phyloP scores from a whole-genome alignment of 2,888 invertebrate species.

The Spodoptera picta region DNA sequence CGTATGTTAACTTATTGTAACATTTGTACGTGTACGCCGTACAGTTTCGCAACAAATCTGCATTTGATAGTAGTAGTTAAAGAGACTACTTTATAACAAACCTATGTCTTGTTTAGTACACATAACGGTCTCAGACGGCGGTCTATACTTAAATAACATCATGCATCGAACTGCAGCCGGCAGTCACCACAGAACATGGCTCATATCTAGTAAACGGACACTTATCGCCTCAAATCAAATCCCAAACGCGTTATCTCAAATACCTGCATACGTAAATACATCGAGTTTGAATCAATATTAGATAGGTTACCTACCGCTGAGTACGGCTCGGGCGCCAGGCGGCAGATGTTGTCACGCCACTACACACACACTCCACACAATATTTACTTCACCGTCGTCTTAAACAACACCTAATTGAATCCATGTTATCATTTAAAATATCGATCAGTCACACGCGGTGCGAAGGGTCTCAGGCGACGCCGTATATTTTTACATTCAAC shows the following conservation, averaged over 20 bases:
- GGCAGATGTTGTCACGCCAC: constrained; percentile 60
- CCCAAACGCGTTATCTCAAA: constrained; percentile 74
- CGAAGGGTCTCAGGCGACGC: constrained; percentile 80
- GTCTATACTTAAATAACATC: constrained; percentile 18
- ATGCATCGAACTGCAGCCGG: constrained; percentile 39
- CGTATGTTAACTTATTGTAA: no score
- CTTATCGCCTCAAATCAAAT: constrained; percentile 82
- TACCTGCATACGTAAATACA: constrained; percentile 72
- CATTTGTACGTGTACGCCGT: no score
- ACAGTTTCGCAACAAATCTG: not conserved
- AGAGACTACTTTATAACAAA: constrained; percentile 28
- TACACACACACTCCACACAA: constrained; percentile 69
- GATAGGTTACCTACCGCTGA: constrained; percentile 76
- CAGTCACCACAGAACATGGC: constrained; percentile 20
- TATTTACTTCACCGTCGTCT: constrained; percentile 78
- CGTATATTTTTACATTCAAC: constrained; percentile 86
- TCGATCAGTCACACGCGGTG: constrained; percentile 87
- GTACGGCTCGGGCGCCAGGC: constrained; percentile 59
- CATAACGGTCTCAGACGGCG: constrained; percentile 23
- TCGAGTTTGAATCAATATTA: constrained; percentile 80
- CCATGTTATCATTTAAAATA: constrained; percentile 88
- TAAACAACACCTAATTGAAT: constrained; percentile 84
- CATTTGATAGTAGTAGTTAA: constrained; percentile 34
- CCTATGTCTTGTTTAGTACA: constrained; percentile 20
- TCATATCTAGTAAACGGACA: constrained; percentile 58